Evolutionary conservation across 2,888 invertebrate genomes (phyloP).

Genomic region (Maniola hyperantus): DNA sequence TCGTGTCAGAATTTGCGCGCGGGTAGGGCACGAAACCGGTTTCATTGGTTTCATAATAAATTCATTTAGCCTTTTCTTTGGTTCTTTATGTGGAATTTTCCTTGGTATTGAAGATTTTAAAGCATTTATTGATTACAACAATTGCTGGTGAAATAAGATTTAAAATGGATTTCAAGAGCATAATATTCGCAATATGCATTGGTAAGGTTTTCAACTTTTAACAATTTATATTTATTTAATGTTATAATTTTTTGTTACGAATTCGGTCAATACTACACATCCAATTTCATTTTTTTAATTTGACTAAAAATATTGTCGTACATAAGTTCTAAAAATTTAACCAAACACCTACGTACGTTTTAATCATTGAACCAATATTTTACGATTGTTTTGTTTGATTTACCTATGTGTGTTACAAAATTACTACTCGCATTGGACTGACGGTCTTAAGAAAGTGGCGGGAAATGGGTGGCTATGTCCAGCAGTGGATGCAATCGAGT

Average conservation of each 20-base stretch:
- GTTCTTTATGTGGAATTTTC: not conserved
- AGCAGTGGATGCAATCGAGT: no score
- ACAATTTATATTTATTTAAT: no score
- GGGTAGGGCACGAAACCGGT: not conserved
- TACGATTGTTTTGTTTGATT: no score
- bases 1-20: no score
- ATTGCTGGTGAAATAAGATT: not conserved
- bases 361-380: no score
- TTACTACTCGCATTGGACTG: no score
- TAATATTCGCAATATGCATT: conserved; percentile 42
- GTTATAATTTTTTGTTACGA: not conserved
- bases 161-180: conserved; percentile 43
- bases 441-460: no score
- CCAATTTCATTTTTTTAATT: not conserved
- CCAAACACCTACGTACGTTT: no score
- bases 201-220: conserved; percentile 42
- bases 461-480: no score
- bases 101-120: not conserved
- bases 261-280: not conserved
- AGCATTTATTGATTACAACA: not conserved
- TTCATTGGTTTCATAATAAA: not conserved
- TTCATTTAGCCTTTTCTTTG: not conserved
- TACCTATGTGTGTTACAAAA: no score
- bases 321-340: no score
- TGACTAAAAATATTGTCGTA: no score